These are phyloP conservation scores for Peribatodes rhomboidaria DNA, from an alignment of 2,888 invertebrate species.

Conservation along the genomic window DNA sequence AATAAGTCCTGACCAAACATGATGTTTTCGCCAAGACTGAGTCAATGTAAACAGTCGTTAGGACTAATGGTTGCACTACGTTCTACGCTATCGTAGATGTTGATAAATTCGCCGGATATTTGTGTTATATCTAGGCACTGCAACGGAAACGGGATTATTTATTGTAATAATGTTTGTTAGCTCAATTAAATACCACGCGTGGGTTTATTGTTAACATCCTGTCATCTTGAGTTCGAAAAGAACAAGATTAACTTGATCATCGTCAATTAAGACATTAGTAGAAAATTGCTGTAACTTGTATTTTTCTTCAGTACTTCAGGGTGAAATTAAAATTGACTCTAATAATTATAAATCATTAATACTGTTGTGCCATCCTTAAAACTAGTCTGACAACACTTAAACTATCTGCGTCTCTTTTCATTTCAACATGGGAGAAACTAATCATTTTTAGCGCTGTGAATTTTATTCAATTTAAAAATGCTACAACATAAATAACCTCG, in stretches of 20 bases:
- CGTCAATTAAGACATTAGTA: neutral
- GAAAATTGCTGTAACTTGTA: neutral
- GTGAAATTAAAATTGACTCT: too few relatives aligned
- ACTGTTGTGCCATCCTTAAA: too few relatives aligned
- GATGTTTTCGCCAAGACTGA: conserved; percentile 81
- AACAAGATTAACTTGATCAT: neutral
- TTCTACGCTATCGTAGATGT: conserved; percentile 53
- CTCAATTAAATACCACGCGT: conserved; percentile 22
- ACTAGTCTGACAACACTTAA: too few relatives aligned
- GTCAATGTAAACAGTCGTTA: conserved; percentile 68
- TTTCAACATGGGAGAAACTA: too few relatives aligned
- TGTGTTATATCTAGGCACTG: conserved; percentile 43
- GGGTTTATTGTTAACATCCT: conserved; percentile 14
- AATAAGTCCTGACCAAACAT: conserved; percentile 74
- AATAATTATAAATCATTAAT: too few relatives aligned
- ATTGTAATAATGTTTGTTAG: conserved; percentile 9
- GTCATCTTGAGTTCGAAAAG: neutral
- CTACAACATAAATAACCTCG: too few relatives aligned
- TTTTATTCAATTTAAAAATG: too few relatives aligned
- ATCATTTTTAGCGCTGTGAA: too few relatives aligned
- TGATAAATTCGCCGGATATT: conserved; percentile 73
- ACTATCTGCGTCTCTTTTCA: too few relatives aligned
- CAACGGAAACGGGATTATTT: conserved; percentile 61
- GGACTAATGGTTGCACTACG: conserved; percentile 51
- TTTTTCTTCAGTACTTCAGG: neutral